phyloP scores from a whole-genome alignment of 2,797 vertebrate species.

The Chiroxiphia lanceolata region DNA sequence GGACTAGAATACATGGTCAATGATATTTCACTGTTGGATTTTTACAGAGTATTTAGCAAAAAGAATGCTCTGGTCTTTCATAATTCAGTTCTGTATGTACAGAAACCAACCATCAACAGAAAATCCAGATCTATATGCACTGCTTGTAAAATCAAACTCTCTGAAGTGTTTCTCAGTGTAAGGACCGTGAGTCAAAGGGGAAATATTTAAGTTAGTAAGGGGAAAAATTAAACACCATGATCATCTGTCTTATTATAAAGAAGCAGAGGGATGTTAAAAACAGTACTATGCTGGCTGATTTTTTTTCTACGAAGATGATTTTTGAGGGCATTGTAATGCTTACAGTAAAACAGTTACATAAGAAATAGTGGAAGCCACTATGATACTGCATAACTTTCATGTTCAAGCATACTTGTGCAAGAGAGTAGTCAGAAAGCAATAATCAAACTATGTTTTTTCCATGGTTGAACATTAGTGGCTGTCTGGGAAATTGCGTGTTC shows the following conservation, averaged over 20 bases:
- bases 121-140: background rate
- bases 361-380: slow-evolving; percentile 20
- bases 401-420: background rate
- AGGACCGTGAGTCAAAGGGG: background rate
- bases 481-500: background rate
- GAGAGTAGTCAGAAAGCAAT: background rate
- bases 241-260: background rate
- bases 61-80: background rate
- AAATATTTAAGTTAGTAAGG: background rate
- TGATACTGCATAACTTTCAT: background rate
- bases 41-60: background rate
- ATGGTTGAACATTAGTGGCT: background rate
- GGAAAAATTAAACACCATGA: background rate
- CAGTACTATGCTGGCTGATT: background rate
- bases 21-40: background rate
- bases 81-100: background rate
- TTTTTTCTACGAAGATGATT: background rate
- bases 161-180: background rate
- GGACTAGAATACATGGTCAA: background rate
- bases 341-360: background rate
- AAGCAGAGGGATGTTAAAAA: background rate
- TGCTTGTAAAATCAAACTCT: background rate
- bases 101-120: background rate
- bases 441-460: background rate
- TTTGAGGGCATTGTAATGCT: background rate